Evolutionary conservation across 2,888 invertebrate species (phyloP).

Genomic region (Heliconius ethilla): DNA sequence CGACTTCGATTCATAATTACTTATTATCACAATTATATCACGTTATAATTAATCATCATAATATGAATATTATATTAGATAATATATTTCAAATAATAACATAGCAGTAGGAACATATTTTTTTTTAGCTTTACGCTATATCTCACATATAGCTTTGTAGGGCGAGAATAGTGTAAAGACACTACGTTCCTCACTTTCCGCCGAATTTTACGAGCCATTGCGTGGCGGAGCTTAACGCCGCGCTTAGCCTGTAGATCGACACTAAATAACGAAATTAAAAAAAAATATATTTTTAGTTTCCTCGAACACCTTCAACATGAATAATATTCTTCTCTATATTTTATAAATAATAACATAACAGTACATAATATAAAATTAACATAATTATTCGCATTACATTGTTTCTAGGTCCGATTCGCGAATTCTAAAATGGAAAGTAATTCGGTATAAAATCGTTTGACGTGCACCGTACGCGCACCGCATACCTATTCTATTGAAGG

Average conservation of each 20-base stretch:
- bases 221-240: too few relatives aligned
- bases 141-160: neutral
- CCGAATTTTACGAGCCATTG: too few relatives aligned
- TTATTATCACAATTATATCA: neutral
- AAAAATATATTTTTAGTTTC: too few relatives aligned
- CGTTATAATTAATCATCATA: neutral
- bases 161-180: neutral
- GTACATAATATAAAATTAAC: slow-evolving; percentile 8
- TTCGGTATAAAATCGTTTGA: slow-evolving; percentile 47
- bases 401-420: slow-evolving; percentile 39
- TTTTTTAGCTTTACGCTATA: too few relatives aligned
- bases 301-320: neutral
- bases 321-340: neutral
- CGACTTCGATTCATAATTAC: neutral
- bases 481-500: slow-evolving; percentile 42
- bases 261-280: too few relatives aligned
- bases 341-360: neutral
- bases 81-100: too few relatives aligned
- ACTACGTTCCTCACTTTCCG: too few relatives aligned
- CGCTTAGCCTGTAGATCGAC: too few relatives aligned
- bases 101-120: too few relatives aligned
- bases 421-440: slow-evolving; percentile 50
- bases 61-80: too few relatives aligned
- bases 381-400: neutral
- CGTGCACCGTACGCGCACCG: slow-evolving; percentile 44